A percentile compares a stretch with the other conserved stretches of the same genome.
Evolutionary conservation across 2,888 invertebrate species (phyloP).

Genomic region (Chesias legatella): DNA sequence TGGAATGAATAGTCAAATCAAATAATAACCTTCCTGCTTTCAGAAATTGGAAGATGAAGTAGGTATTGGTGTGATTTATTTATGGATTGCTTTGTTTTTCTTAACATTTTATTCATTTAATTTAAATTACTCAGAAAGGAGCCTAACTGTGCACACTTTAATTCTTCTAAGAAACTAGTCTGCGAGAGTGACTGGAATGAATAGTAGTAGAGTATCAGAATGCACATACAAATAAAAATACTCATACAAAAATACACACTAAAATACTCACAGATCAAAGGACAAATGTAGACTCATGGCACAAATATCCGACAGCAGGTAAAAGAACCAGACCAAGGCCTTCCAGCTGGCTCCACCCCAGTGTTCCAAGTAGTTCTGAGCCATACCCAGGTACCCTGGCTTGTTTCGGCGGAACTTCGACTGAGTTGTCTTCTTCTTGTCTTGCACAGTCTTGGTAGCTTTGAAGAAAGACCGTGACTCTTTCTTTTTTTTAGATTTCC

Average conservation of each 20-base stretch:
- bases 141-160: too few relatives aligned
- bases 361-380: constrained; percentile 70
- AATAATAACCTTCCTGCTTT: too few relatives aligned
- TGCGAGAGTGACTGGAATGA: too few relatives aligned
- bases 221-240: neutral
- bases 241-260: neutral
- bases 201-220: too few relatives aligned
- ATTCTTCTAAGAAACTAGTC: too few relatives aligned
- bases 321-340: constrained; percentile 88
- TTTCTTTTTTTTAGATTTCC: constrained; percentile 71
- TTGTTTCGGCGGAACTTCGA: constrained; percentile 62
- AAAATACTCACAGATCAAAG: constrained; percentile 84
- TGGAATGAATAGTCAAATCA: too few relatives aligned
- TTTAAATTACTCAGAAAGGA: too few relatives aligned
- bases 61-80: too few relatives aligned
- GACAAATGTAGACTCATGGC: constrained; percentile 87
- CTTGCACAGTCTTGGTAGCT: constrained; percentile 53
- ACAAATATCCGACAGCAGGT: constrained; percentile 89
- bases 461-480: constrained; percentile 65
- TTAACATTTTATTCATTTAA: too few relatives aligned
- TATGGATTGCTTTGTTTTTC: too few relatives aligned
- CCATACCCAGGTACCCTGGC: constrained; percentile 65
- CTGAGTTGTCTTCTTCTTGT: constrained; percentile 72
- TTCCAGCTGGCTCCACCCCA: constrained; percentile 81
- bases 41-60: too few relatives aligned